Percentiles rank a stretch among this genome's conserved stretches.
Conservation (phyloP, 2,888 invertebrate genomes). For the Aricia artaxerxes region DNA sequence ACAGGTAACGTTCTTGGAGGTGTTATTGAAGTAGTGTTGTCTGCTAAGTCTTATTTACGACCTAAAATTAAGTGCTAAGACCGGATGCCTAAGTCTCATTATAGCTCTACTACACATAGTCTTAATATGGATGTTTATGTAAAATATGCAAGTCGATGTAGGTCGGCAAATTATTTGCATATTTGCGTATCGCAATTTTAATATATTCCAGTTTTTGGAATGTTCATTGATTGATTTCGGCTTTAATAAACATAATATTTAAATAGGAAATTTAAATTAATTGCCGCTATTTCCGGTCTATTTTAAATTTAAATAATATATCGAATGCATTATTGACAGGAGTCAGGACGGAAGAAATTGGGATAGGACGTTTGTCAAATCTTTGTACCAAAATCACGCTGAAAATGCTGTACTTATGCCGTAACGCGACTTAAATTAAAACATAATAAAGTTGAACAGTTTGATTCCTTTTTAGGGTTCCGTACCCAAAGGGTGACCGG, state of each 20-base stretch:
- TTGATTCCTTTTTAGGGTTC: not conserved
- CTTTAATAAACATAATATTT: not conserved
- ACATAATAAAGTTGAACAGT: not conserved
- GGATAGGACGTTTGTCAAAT: not conserved
- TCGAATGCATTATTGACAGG: too few species aligned
- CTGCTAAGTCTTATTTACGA: conserved; percentile 12
- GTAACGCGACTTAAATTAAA: not conserved
- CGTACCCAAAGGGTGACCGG: too few species aligned
- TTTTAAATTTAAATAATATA: too few species aligned
- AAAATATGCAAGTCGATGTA: not conserved
- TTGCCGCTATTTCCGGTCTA: not conserved
- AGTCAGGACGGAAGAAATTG: not conserved
- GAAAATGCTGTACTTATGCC: not conserved
- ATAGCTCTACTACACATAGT: not conserved
- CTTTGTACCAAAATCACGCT: not conserved
- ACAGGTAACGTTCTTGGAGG: conserved; percentile 10
- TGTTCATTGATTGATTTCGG: conserved; percentile 3
- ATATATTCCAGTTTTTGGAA: not conserved
- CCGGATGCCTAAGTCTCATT: not conserved
- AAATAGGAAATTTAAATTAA: not conserved
- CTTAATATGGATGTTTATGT: conserved; percentile 11
- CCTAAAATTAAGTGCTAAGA: conserved; percentile 9
- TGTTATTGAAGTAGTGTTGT: conserved; percentile 17
- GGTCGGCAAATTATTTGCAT: not conserved
- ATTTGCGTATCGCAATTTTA: not conserved